These are phyloP conservation scores for Porites australiensis DNA, from an alignment of 64 coral and sea anemone genomes.

Conservation along the genomic window DNA sequence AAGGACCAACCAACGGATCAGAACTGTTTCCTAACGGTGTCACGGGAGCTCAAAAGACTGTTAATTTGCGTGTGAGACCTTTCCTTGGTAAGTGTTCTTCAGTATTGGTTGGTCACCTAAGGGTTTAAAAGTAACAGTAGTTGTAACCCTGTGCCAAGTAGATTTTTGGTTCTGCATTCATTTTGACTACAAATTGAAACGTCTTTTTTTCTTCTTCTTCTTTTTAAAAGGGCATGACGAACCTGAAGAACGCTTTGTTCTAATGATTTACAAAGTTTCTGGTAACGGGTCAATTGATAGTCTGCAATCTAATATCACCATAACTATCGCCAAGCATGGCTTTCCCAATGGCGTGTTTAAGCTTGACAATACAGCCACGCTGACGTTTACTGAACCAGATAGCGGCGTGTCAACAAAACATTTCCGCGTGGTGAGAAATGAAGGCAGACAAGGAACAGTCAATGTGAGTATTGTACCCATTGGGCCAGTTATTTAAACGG, in stretches of 20 bases:
- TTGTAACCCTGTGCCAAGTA: too few relatives aligned
- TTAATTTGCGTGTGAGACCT: conserved; percentile 18
- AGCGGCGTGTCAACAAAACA: conserved; percentile 18
- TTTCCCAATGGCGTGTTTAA: conserved; percentile 90
- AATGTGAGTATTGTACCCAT: conserved; percentile 59
- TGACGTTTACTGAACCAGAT: conserved; percentile 64
- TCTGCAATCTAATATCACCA: conserved; percentile 84
- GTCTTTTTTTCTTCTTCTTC: neutral
- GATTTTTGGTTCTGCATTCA: too few relatives aligned
- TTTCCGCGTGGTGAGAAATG: conserved; percentile 69
- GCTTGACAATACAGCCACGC: conserved; percentile 63
- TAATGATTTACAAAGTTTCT: conserved; percentile 73
- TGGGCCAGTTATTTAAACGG: too few relatives aligned
- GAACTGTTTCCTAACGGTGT: neutral
- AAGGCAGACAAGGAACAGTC: conserved; percentile 76
- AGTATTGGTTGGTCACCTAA: too few relatives aligned
- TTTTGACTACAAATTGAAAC: too few relatives aligned
- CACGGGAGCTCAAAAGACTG: conserved; percentile 9
- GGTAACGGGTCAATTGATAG: conserved; percentile 83
- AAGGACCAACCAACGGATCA: conserved; percentile 25
- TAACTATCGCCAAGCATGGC: conserved; percentile 86
- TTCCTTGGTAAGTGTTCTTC: conserved; percentile 17
- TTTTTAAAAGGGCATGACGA: conserved; percentile 66
- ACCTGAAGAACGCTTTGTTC: conserved; percentile 80
- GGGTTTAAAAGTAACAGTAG: too few relatives aligned